A percentile compares a stretch with the other conserved stretches of the same genome.
These are phyloP conservation scores for Cosmopolites sordidus DNA, from an alignment of 2,888 invertebrate genomes.

Conservation along the genomic window DNA sequence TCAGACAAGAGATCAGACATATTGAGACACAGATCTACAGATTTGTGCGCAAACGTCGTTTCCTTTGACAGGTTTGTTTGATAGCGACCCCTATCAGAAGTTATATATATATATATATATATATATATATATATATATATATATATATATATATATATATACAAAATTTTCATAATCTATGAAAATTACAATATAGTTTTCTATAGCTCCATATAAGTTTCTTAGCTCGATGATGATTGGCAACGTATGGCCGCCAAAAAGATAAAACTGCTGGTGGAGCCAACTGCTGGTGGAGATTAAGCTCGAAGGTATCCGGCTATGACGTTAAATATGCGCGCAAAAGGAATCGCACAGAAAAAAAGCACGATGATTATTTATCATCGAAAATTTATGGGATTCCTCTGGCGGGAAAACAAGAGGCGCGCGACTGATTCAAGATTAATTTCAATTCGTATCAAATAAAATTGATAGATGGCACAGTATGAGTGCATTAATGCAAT, in stretches of 20 bases:
- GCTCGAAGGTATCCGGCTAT: constrained; percentile 17
- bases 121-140: too few relatives aligned
- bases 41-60: too few relatives aligned
- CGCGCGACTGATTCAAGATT: not conserved
- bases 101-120: too few relatives aligned
- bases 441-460: not conserved
- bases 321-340: constrained; percentile 25
- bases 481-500: not conserved
- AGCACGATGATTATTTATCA: constrained; percentile 18
- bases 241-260: constrained; percentile 6
- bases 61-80: too few relatives aligned
- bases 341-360: constrained; percentile 14
- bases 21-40: too few relatives aligned
- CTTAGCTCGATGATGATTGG: not conserved
- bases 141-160: too few relatives aligned
- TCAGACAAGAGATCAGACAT: too few relatives aligned
- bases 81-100: too few relatives aligned
- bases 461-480: not conserved
- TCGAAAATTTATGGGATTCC: constrained; percentile 15
- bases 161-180: too few relatives aligned
- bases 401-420: not conserved
- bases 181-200: too few relatives aligned
- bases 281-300: constrained; percentile 16
- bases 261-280: constrained; percentile 10
- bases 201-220: too few relatives aligned